Evolutionary conservation across 2,797 vertebrate species (phyloP).

Genomic region (Megalops cyprinoides): DNA sequence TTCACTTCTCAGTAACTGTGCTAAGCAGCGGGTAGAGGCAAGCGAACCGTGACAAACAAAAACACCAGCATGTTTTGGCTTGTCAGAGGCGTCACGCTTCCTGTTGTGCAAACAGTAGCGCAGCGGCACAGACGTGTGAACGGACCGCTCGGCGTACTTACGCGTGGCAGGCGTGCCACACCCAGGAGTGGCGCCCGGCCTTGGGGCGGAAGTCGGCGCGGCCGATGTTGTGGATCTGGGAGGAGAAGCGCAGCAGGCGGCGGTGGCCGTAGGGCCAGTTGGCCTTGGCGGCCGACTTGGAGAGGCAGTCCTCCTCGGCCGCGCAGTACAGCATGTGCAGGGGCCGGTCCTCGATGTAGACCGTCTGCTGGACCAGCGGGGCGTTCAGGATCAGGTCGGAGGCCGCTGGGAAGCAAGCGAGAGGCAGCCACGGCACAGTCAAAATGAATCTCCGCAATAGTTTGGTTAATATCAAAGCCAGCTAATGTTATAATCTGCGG

Average conservation of each 20-base stretch:
- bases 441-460: constrained; percentile 3
- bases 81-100: no score
- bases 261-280: constrained; percentile 98
- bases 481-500: background rate
- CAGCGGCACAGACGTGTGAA: background rate
- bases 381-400: constrained; percentile 93
- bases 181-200: constrained; percentile 95
- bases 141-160: constrained; percentile 53
- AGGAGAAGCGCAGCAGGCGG: constrained; percentile 95
- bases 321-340: constrained; percentile 98
- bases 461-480: accelerated
- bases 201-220: constrained; percentile 95
- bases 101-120: background rate
- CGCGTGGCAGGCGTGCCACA: constrained; percentile 98
- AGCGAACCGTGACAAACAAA: no score
- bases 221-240: constrained; percentile 95
- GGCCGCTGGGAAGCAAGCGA: constrained; percentile 74
- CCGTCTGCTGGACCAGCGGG: constrained; percentile 88
- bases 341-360: constrained; percentile 95
- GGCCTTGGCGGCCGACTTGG: constrained; percentile 84
- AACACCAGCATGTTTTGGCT: no score
- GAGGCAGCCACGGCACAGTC: background rate
- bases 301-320: constrained; percentile 93
- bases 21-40: no score
- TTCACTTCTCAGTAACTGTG: no score